Percentiles rank a stretch among this genome's conserved stretches.
Conservation (phyloP, 1,140 invertebrate species). For the Augochlora pura region DNA sequence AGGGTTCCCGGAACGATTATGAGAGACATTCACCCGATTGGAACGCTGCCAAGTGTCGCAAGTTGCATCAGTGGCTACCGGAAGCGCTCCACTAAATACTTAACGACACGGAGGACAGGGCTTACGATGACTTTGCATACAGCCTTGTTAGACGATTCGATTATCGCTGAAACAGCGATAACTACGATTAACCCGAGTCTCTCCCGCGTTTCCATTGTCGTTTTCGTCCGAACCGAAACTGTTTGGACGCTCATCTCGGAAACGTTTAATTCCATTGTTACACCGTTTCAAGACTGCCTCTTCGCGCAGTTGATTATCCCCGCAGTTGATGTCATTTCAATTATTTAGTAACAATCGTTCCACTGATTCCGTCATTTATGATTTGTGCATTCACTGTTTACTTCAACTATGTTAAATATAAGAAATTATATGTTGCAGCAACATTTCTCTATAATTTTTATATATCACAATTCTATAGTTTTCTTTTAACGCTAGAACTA, state of each 20-base stretch:
- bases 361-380: too few relatives aligned
- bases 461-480: too few relatives aligned
- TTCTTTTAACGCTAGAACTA: too few relatives aligned
- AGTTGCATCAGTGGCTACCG: conserved; percentile 12
- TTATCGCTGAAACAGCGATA: neutral
- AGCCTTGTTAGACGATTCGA: conserved; percentile 1
- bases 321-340: too few relatives aligned
- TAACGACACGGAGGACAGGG: conserved; percentile 3
- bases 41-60: conserved; percentile 27
- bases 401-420: too few relatives aligned
- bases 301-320: neutral
- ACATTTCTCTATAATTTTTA: too few relatives aligned
- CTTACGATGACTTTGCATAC: conserved; percentile 3
- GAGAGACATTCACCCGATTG: conserved; percentile 19
- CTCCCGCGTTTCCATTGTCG: neutral
- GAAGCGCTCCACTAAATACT: conserved; percentile 27
- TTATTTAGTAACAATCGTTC: too few relatives aligned
- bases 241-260: neutral
- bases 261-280: neutral
- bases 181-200: neutral
- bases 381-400: too few relatives aligned
- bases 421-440: too few relatives aligned
- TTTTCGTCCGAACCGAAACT: neutral
- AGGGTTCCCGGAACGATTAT: conserved; percentile 23
- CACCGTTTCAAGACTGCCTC: neutral